Evolutionary conservation across 2,113 vertebrate genomes (phyloP), one percentile per base, ranked within the genome.

Genomic region (Anguilla rostrata): DNA sequence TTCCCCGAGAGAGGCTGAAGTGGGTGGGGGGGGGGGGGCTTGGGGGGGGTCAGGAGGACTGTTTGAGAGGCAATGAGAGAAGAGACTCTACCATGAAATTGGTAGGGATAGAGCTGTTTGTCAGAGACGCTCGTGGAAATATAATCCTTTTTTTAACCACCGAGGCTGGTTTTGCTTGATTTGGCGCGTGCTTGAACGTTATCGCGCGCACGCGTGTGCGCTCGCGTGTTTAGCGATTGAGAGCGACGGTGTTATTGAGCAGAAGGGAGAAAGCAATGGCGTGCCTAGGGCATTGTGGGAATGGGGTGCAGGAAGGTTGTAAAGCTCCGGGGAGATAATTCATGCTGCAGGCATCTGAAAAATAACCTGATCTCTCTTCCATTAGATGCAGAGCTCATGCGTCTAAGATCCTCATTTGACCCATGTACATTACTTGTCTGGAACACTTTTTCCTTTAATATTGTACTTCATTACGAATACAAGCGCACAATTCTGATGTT

Each of bases 121-220:
- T 20, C 7, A 39, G 11, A 79, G 49, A 20, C 11, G 84, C 49
- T 53, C 79, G 8, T 46, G 41, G 39, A 78, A 71, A 84, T 39
- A 85, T 63, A 43, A 87, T 88, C 71, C 87, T 83, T 83, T 88
- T 75, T 39, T 15, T 87, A 4, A 46, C 66, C 26, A 87, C 53
- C 84, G 49, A 85, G 87, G 87, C 80, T 87, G 57, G 39, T 29
- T 12, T 12, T 78, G 26, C 26, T 26, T 78, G 5, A 85, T 60
- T 80, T 40, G 12, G 39, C 84, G 41, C 78, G 1, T 40, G 26
- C 75, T 8, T 43, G 60, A 22, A 8, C 29, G 83, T 71, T 29
- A 34, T n/a, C 56, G 82, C 40, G 57, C 66, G 5, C 39, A 18
- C 60, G 53, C 66, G 39, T 40, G 39, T 39, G 34, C 39, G 83